Percentiles rank a stretch among this genome's conserved stretches.
Evolutionary conservation across 2,888 invertebrate genomes (phyloP).

Genomic region (Azorinus chamasolen): DNA sequence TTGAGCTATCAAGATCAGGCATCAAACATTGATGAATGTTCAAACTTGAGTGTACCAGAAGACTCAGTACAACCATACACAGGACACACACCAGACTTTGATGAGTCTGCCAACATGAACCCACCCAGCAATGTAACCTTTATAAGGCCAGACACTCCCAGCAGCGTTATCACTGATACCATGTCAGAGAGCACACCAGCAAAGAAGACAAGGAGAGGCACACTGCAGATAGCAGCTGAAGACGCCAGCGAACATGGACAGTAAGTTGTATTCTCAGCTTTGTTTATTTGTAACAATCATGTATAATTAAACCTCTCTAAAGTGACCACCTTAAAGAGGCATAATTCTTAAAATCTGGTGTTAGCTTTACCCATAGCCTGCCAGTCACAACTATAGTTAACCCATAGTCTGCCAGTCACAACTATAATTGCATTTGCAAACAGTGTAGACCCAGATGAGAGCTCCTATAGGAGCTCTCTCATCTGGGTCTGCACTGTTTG

Average conservation of each 20-base stretch:
- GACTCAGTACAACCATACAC: slow-evolving; percentile 44
- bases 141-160: slow-evolving; percentile 55
- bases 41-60: slow-evolving; percentile 53
- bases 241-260: slow-evolving; percentile 63
- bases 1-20: slow-evolving; percentile 52
- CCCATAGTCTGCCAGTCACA: too few relatives aligned
- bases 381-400: too few relatives aligned
- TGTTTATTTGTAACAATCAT: too few relatives aligned
- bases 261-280: slow-evolving; percentile 39
- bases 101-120: slow-evolving; percentile 64
- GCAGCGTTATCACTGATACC: slow-evolving; percentile 54
- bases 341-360: too few relatives aligned
- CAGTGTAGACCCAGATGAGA: too few relatives aligned
- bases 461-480: too few relatives aligned
- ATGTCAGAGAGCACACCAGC: slow-evolving; percentile 64
- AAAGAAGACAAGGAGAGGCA: slow-evolving; percentile 65
- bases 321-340: too few relatives aligned
- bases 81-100: slow-evolving; percentile 53
- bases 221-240: slow-evolving; percentile 60
- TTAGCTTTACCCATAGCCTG: too few relatives aligned
- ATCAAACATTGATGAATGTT: slow-evolving; percentile 56
- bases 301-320: too few relatives aligned
- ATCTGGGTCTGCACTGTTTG: too few relatives aligned
- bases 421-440: too few relatives aligned
- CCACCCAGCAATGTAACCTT: slow-evolving; percentile 55